These are phyloP conservation scores for Apocrypta bakeri DNA, from an alignment of 1,140 invertebrate genomes.

Conservation along the genomic window DNA sequence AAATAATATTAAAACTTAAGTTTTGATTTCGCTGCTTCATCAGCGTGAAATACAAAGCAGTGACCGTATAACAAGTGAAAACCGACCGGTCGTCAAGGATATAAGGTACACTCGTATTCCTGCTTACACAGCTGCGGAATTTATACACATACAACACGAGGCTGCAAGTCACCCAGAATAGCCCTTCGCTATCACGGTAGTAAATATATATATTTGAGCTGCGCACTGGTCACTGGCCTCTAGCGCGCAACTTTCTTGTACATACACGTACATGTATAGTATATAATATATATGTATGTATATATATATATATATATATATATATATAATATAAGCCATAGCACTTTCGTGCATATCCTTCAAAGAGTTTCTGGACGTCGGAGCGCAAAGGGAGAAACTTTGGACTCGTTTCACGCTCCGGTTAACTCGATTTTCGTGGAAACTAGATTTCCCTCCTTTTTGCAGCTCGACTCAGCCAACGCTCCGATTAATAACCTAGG, in stretches of 20 bases:
- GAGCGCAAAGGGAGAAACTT: slow-evolving; percentile 44
- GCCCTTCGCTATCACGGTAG: not conserved
- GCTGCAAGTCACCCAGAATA: not conserved
- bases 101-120: no score
- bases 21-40: no score
- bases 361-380: slow-evolving; percentile 41
- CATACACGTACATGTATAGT: not conserved
- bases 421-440: slow-evolving; percentile 47
- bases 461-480: not conserved
- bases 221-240: not conserved
- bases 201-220: not conserved
- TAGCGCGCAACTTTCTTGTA: not conserved
- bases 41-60: no score
- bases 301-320: not conserved
- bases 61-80: no score
- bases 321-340: not conserved
- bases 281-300: not conserved
- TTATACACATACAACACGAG: no score
- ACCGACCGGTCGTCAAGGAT: no score
- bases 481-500: slow-evolving; percentile 41
- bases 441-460: slow-evolving; percentile 41
- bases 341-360: slow-evolving; percentile 19
- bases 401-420: slow-evolving; percentile 46
- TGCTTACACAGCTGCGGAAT: no score
- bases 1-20: no score